Base-by-base conservation (phyloP, 2,797 vertebrate species). In the Xerus rutilus region DNA sequence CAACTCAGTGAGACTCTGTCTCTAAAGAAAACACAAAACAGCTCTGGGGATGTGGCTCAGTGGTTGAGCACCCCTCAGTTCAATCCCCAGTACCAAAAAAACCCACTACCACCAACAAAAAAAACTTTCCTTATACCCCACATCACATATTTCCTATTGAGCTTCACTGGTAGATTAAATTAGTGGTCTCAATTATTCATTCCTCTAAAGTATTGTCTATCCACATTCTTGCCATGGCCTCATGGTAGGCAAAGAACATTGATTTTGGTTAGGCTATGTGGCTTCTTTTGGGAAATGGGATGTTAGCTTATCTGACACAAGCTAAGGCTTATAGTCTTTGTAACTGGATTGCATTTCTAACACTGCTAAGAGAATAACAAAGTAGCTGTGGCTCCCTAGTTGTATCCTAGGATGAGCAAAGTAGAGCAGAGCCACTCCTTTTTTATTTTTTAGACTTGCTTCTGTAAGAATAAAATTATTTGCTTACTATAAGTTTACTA, bases 381-480 rank as follows among this genome's bases (percentile, higher is more conserved):
- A 32, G 72, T 47, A 82, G 52, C 65, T 93, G 30, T n/a, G 59
- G n/a, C 23, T 13, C 45, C 54, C 65, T 18, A 73, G 14, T 13
- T 88, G n/a, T 35, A 78, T 65, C 28, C 87, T 57, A 43, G n/a
- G 88, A 91, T 65, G 39, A 97, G 21, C 45, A 73, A 81, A 6
- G n/a, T 35, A 10, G 32, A 57, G 12, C 62, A 64, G 0, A 77
- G 77, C 0, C 21, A 74, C 21, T n/a, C 7, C 10, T 45, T 12
- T 45, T 69, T 83, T 65, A 92, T 70, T 90, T 89, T 83, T 74
- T 32, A 4, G 17, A 94, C 83, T 23, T 92, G 28, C 77, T 92
- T 87, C 82, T 83, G 4, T 67, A 78, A 92, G 70, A 92, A 1
- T 92, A 64, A 96, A 94, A 96, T 62, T 78, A 84, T 79, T 90